These are phyloP conservation scores for Eubasilissa splendida DNA, from an alignment of 2,888 invertebrate genomes.

Conservation along the genomic window DNA sequence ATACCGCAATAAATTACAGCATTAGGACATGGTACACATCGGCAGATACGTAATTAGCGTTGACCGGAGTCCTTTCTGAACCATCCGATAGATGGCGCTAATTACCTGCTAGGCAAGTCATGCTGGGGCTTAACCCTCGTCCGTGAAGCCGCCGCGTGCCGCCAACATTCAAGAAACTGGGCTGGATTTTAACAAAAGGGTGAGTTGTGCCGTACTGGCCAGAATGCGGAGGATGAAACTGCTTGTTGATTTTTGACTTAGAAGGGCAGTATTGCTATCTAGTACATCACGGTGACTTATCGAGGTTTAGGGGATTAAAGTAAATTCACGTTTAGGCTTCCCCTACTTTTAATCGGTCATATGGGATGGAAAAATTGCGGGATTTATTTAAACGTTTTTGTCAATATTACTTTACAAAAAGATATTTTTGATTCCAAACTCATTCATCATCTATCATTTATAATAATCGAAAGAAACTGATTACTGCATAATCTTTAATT, in stretches of 20 bases:
- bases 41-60: conserved; percentile 49
- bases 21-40: conserved; percentile 33
- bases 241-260: neutral
- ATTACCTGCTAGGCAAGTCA: conserved; percentile 48
- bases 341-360: no score
- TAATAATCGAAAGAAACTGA: no score
- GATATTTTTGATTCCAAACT: no score
- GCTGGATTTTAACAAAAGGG: neutral
- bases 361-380: no score
- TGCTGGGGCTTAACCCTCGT: conserved; percentile 11
- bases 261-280: neutral
- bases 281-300: conserved; percentile 3
- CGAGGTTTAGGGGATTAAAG: conserved; percentile 8
- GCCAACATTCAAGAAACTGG: neutral
- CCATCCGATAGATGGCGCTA: conserved; percentile 50
- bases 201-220: neutral
- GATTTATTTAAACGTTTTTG: no score
- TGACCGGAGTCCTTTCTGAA: conserved; percentile 37
- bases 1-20: conserved; percentile 52
- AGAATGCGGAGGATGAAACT: neutral
- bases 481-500: no score
- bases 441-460: no score
- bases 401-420: no score
- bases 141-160: neutral
- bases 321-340: no score